These are phyloP conservation scores for Rhamphomyia laevipes DNA, from an alignment of 2,888 invertebrate genomes.

Conservation along the genomic window DNA sequence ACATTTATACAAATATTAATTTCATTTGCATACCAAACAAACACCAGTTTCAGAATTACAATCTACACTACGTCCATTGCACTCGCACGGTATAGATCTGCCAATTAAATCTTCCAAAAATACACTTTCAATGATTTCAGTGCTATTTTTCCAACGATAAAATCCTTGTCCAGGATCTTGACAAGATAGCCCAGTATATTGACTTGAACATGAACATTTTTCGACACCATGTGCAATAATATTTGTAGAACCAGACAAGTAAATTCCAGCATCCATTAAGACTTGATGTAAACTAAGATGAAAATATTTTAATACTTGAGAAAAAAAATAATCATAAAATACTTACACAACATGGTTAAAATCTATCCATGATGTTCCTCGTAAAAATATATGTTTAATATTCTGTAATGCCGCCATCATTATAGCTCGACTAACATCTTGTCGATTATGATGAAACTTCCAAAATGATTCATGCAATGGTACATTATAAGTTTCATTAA, in stretches of 20 bases:
- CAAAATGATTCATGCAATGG: conserved; percentile 70
- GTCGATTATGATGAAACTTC: conserved; percentile 40
- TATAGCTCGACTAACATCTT: conserved; percentile 56
- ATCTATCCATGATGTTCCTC: conserved; percentile 54
- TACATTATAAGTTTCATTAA: conserved; percentile 44
- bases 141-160: conserved; percentile 58
- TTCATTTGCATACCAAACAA: conserved; percentile 57
- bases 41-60: conserved; percentile 78
- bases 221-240: conserved; percentile 73
- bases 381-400: conserved; percentile 65
- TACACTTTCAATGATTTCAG: conserved; percentile 46
- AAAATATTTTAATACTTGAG: not conserved
- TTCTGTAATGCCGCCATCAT: conserved; percentile 90
- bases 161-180: conserved; percentile 79
- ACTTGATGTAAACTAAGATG: conserved; percentile 56
- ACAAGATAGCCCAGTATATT: conserved; percentile 79
- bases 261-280: conserved; percentile 69
- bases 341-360: conserved; percentile 47
- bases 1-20: conserved; percentile 1
- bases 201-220: conserved; percentile 68
- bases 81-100: conserved; percentile 66
- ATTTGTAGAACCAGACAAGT: conserved; percentile 51
- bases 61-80: conserved; percentile 61
- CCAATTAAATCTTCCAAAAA: conserved; percentile 66
- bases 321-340: not conserved